phyloP scores from a whole-genome alignment of 2,113 vertebrate genomes.

The Petaurus breviceps region DNA sequence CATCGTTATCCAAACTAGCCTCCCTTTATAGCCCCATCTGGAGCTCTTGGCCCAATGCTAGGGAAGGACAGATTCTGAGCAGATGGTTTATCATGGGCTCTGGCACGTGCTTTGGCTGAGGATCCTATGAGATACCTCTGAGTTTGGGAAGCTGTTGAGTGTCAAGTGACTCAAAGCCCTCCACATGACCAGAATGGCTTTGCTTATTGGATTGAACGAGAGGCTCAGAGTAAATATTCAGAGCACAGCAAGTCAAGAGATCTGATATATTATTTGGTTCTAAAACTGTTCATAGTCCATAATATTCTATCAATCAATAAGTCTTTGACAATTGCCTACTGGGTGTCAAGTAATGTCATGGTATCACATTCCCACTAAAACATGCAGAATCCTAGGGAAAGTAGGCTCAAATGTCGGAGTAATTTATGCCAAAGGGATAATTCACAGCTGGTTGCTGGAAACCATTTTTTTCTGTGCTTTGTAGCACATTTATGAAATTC shows the following conservation, averaged over 20 bases:
- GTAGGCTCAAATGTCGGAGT: background rate
- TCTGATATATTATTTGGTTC: background rate
- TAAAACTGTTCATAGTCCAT: background rate
- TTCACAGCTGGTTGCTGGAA: background rate
- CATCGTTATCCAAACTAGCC: conserved; percentile 54
- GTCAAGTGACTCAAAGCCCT: conserved; percentile 56
- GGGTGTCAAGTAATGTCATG: background rate
- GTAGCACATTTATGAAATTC: background rate
- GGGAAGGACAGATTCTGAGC: conserved; percentile 74
- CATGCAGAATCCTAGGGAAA: background rate
- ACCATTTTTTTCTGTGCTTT: background rate
- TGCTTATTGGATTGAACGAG: conserved; percentile 65
- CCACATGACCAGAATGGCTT: conserved; percentile 64
- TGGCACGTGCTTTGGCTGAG: conserved; percentile 66
- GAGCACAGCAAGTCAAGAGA: conserved; percentile 36
- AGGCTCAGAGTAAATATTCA: conserved; percentile 68
- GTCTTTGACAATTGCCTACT: background rate
- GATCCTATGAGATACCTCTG: conserved; percentile 65
- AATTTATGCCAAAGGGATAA: background rate
- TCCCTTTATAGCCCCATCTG: conserved; percentile 72
- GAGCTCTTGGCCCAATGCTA: conserved; percentile 64
- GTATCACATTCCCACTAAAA: background rate
- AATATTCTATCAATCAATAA: conserved; percentile 36
- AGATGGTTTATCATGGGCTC: conserved; percentile 79
- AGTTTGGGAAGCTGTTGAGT: conserved; percentile 64